Conservation (phyloP, 2,113 vertebrate species). For the Columbina picui region DNA sequence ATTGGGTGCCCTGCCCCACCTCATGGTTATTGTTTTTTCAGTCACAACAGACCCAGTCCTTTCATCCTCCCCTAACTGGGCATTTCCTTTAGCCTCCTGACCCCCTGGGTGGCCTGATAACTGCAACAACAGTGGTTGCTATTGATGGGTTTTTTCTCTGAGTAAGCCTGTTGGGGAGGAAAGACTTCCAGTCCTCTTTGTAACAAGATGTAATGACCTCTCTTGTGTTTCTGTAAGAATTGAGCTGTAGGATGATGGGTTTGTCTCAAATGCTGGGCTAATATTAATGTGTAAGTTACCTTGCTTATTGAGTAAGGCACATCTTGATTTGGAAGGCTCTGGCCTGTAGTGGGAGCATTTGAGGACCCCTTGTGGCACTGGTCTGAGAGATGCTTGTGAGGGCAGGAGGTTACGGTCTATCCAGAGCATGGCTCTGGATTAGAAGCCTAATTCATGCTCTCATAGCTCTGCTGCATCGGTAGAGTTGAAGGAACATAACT, state of each 20-base stretch:
- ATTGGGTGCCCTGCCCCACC: background rate
- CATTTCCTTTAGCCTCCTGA: background rate
- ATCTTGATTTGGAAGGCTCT: background rate
- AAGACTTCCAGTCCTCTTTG: background rate
- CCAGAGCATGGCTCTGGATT: accelerated
- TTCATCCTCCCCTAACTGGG: background rate
- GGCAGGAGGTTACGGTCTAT: background rate
- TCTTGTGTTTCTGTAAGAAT: background rate
- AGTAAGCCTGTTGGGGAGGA: accelerated
- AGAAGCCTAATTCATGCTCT: background rate
- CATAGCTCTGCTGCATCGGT: background rate
- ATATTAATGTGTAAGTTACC: background rate
- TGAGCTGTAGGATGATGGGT: background rate
- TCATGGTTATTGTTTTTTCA: background rate
- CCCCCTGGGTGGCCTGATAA: background rate
- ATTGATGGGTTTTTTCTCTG: background rate
- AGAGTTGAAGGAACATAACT: background rate
- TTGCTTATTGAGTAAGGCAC: background rate
- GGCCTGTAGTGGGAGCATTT: background rate
- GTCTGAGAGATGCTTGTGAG: background rate
- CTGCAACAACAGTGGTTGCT: background rate
- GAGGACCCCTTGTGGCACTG: background rate
- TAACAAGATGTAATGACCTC: background rate
- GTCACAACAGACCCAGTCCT: background rate
- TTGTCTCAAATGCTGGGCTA: background rate